A percentile compares a stretch with the other conserved stretches of the same genome.
Conservation (phyloP, 2,113 vertebrate species). For the Sarotherodon lohbergeri region DNA sequence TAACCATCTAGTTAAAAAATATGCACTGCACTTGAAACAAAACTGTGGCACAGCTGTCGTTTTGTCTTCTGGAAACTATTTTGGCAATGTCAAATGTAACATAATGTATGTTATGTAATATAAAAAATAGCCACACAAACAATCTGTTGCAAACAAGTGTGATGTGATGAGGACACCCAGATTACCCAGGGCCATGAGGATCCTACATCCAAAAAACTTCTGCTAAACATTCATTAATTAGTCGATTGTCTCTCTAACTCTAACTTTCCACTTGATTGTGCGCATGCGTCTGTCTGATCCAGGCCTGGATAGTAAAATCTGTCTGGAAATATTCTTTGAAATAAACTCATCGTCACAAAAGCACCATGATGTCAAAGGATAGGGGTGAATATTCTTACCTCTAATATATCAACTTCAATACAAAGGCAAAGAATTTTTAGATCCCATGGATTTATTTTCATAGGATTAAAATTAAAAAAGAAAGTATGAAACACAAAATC, state of each 20-base stretch:
- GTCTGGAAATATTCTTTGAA: background rate
- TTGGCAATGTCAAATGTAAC: background rate
- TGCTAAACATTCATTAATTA: background rate
- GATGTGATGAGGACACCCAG: background rate
- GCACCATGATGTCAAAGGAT: background rate
- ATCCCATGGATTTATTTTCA: background rate
- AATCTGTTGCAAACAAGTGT: background rate
- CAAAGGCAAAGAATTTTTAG: background rate
- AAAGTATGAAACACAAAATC: background rate
- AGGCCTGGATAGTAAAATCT: background rate
- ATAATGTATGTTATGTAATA: background rate
- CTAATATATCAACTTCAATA: background rate
- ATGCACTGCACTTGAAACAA: background rate
- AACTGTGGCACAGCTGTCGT: background rate
- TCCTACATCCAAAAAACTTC: background rate
- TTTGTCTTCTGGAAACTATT: background rate
- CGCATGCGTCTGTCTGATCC: background rate
- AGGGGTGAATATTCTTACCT: background rate
- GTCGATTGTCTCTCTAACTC: background rate
- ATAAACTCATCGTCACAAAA: background rate
- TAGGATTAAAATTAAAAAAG: background rate
- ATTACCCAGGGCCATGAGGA: background rate
- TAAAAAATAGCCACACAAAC: background rate
- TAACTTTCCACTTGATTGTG: background rate
- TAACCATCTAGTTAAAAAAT: background rate